Evolutionary conservation across 2,888 invertebrate species (phyloP).

Genomic region (Creontiades dilutus): DNA sequence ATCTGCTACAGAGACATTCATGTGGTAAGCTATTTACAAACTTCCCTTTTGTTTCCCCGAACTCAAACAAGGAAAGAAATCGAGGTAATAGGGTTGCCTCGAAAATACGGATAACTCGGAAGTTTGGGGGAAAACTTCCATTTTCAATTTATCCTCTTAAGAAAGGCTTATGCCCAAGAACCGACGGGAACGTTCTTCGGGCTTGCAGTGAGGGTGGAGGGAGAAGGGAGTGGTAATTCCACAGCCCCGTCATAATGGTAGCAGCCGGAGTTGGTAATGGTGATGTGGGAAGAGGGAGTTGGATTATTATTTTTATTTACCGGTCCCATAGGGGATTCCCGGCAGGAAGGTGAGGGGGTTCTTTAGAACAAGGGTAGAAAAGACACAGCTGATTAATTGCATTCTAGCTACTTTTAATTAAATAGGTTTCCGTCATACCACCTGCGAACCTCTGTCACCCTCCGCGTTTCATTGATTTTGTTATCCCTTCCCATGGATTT

Average conservation of each 20-base stretch:
- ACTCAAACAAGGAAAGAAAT: not conserved
- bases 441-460: conserved; percentile 57
- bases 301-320: conserved; percentile 70
- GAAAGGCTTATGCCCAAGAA: conserved; percentile 43
- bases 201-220: not conserved
- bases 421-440: conserved; percentile 66
- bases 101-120: not conserved
- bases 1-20: no score
- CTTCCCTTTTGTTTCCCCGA: not conserved
- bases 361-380: conserved; percentile 17
- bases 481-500: conserved; percentile 13
- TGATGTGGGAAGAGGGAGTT: not conserved
- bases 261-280: conserved; percentile 30
- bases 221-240: conserved; percentile 27
- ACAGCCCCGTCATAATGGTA: conserved; percentile 54
- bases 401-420: conserved; percentile 60
- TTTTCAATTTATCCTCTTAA: conserved; percentile 70
- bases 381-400: conserved; percentile 64
- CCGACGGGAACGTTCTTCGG: not conserved
- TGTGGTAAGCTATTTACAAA: not conserved
- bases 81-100: not conserved
- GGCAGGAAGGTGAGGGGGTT: not conserved
- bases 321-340: conserved; percentile 40
- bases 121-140: conserved; percentile 51
- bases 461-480: conserved; percentile 33